Evolutionary conservation across 2,113 vertebrate species (phyloP), one percentile per base, ranked within the genome.

Genomic region (Zootoca vivipara): DNA sequence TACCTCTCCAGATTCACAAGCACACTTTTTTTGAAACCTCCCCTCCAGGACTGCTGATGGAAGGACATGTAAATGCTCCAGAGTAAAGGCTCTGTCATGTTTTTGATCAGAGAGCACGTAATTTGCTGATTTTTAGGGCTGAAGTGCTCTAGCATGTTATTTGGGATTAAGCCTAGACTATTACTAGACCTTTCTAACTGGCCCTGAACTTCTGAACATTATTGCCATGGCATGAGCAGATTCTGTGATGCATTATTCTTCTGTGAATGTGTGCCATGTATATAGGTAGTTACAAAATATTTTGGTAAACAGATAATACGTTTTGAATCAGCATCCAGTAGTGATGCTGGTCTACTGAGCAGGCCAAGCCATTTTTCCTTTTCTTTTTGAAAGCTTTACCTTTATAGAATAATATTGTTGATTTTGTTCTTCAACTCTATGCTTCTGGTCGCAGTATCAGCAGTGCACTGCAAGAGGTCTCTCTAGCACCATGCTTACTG

Each of bases 401-500:
- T 28, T 28, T 70, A 0, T 10, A 56, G n/a, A 18, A 62, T 13
- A 83, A 26, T 8, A 3, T 15, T 70, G 10, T 89, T 72, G n/a
- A 65, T 77, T 72, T 42, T 46, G 8, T 40, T 18, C 30, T 4
- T 81, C 12, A 52, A 10, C 46, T 0, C 52, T 35, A 1, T 0
- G 1, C 26, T 83, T 1, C 0, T 0, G 83, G 28, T 7, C 95
- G 95, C 90, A 95, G 90, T 95, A 30, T 78, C 92, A 2, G 77
- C 28, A 0, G 1, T 5, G 85, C 3, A 62, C 95, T 92, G 91
- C 91, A 83, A 95, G 95, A 88, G 94, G 95, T 93, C 95, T 87
- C 92, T 92, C 90, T 90, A 94, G 90, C 86, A 89, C 93, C 10
- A 10, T 0, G 0, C 72, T 89, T 89, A 16, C 10, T 40, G 12